phyloP scores from a whole-genome alignment of 92 coral and sea anemone species.

The Palythoa grandis region DNA sequence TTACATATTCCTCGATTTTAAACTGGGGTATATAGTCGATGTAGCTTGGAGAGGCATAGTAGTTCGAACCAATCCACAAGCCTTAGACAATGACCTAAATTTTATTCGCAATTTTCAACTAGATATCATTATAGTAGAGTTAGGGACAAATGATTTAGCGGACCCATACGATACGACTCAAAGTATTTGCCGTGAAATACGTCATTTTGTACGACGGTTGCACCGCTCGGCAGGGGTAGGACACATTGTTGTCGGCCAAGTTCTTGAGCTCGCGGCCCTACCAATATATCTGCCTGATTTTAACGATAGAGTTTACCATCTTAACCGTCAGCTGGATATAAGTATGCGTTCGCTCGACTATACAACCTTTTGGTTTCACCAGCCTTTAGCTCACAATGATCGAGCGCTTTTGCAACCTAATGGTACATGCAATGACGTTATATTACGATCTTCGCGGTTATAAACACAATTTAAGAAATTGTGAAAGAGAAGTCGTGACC shows the following conservation, averaged over 20 bases:
- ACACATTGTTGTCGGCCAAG: slow-evolving; percentile 2
- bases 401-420: not conserved
- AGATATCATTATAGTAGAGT: not conserved
- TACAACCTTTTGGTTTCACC: not conserved
- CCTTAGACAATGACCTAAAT: not conserved
- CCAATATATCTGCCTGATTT: slow-evolving; percentile 11
- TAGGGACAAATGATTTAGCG: not conserved
- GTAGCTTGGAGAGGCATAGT: not conserved
- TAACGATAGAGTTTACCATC: not conserved
- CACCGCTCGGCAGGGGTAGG: not conserved
- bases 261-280: not conserved
- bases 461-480: too few species aligned
- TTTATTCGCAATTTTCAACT: not conserved
- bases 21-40: not conserved
- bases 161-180: not conserved
- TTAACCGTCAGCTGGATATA: not conserved
- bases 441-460: too few species aligned
- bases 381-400: not conserved
- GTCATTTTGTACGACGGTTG: not conserved
- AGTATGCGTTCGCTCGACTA: not conserved
- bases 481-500: too few species aligned
- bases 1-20: not conserved
- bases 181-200: not conserved
- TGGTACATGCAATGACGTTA: not conserved
- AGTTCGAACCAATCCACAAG: not conserved